These are phyloP conservation scores for Eucera pruinosa DNA, from an alignment of 2,888 invertebrate species.

Conservation along the genomic window DNA sequence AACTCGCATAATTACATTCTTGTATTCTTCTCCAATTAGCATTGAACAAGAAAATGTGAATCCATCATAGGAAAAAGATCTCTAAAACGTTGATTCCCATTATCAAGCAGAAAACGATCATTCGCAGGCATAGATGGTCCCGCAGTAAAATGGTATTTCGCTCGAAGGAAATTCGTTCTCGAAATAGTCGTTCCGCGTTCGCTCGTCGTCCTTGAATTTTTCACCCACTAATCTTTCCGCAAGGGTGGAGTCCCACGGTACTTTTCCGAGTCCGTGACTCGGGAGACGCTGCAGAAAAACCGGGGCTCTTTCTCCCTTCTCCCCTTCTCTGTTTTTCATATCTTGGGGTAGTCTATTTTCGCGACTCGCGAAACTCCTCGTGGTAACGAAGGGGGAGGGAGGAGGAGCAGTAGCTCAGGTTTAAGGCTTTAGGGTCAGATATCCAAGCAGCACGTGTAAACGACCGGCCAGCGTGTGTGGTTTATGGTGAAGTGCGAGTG, in stretches of 20 bases:
- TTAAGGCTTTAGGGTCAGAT: constrained; percentile 52
- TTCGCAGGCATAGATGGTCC: neutral
- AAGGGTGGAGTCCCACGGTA: constrained; percentile 50
- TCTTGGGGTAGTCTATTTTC: constrained; percentile 67
- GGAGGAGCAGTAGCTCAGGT: constrained; percentile 20
- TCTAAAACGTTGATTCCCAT: neutral
- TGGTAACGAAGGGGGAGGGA: constrained; percentile 35
- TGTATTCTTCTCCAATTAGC: too few relatives aligned
- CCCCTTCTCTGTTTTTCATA: neutral
- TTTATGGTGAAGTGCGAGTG: too few relatives aligned
- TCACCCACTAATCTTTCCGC: constrained; percentile 57
- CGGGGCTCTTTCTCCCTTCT: neutral
- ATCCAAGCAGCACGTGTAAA: constrained; percentile 50
- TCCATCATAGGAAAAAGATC: too few relatives aligned
- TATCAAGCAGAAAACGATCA: neutral
- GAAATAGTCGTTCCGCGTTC: constrained; percentile 30
- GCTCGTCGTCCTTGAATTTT: constrained; percentile 52
- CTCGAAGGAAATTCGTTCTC: constrained; percentile 5
- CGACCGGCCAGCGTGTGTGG: constrained; percentile 20
- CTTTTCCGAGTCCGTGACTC: constrained; percentile 29
- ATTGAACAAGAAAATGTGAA: neutral
- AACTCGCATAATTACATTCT: too few relatives aligned
- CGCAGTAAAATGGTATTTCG: neutral
- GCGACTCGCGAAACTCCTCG: constrained; percentile 61
- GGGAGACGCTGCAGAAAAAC: constrained; percentile 15